Evolutionary conservation across 2,888 invertebrate genomes (phyloP).

Genomic region (Andrena camellia): DNA sequence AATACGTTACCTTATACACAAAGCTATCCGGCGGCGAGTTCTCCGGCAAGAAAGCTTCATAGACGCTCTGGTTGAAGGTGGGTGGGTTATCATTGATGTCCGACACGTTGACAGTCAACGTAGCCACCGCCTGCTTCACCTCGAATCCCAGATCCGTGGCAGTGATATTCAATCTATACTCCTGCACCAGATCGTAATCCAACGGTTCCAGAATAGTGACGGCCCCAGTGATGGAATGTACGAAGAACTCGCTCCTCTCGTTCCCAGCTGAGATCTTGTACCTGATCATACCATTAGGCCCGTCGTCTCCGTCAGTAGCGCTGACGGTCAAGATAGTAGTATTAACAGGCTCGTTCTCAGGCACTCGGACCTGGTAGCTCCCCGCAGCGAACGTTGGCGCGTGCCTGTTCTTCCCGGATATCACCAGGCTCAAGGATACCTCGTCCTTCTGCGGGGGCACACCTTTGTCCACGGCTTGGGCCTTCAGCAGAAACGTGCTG

Average conservation of each 20-base stretch:
- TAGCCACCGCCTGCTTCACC: constrained; percentile 91
- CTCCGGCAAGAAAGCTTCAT: constrained; percentile 93
- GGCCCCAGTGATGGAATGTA: constrained; percentile 92
- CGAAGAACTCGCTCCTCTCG: constrained; percentile 91
- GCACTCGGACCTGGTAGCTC: constrained; percentile 95
- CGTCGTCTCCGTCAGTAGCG: constrained; percentile 94
- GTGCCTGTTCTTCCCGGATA: constrained; percentile 94
- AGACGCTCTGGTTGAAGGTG: constrained; percentile 91
- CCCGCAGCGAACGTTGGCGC: constrained; percentile 93
- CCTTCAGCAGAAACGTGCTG: constrained; percentile 86
- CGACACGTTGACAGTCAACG: constrained; percentile 93
- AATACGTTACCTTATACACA: constrained; percentile 55
- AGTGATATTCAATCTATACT: constrained; percentile 94
- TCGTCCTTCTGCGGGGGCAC: constrained; percentile 94
- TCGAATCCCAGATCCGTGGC: constrained; percentile 95
- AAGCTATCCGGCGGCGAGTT: constrained; percentile 89
- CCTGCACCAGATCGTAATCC: constrained; percentile 94
- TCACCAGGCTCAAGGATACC: constrained; percentile 90
- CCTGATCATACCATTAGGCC: constrained; percentile 95
- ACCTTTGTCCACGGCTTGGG: constrained; percentile 94
- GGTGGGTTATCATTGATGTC: constrained; percentile 98
- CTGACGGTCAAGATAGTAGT: constrained; percentile 93
- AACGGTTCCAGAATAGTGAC: constrained; percentile 92
- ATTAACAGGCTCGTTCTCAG: constrained; percentile 95
- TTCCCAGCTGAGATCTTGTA: constrained; percentile 95